Base-by-base conservation (phyloP, 2,797 vertebrate species). In the Adrianichthys oophorus region DNA sequence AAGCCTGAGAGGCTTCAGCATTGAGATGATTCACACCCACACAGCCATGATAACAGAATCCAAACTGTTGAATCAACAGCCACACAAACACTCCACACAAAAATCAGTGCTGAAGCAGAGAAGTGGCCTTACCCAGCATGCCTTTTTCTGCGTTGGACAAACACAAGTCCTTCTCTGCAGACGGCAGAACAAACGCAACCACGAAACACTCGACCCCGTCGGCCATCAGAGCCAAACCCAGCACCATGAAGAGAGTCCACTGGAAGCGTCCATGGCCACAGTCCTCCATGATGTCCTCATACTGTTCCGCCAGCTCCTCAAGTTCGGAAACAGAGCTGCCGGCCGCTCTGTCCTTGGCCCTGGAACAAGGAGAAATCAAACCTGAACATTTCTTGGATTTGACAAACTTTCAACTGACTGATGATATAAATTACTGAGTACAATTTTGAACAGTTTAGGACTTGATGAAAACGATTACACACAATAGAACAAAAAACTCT, bases 121-220 rank as follows among this genome's bases (percentile, higher is more conserved):
- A 10, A 21, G 19, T 19, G 17, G 18, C 17, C 96, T 95, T 93
- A 98, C 97, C 97, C 72, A 98, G 83, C 96, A 95, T 98, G 63
- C 97, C 97, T 90, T 98, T 98, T 90, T 98, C 95, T 2, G 94
- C 92, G 32, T 94, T 94, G 68, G 96, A 94, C 79, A 98, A 90
- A 77, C 97, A 98, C 90, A 98, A 94, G 63, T 98, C 97, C 86
- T 98, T 98, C 70, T 98, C 97, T 0, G 97, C 97, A 18, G 95
- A 97, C 14, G 97, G 97, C 19, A 98, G 85, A 62, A 93, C 96
- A 61, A 98, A 97, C n/a, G 94, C 95, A 16, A 98, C 97, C 83
- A 98, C 97, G 18, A 96, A 98, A 57, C 97, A 94, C 78, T 98
- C 97, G 15, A 98, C 96, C 1, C 97, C 95, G 44, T 98, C 97